A percentile compares a stretch with the other conserved stretches of the same genome.
phyloP scores from a whole-genome alignment of 2,797 vertebrate genomes.

The Ceryle rudis region DNA sequence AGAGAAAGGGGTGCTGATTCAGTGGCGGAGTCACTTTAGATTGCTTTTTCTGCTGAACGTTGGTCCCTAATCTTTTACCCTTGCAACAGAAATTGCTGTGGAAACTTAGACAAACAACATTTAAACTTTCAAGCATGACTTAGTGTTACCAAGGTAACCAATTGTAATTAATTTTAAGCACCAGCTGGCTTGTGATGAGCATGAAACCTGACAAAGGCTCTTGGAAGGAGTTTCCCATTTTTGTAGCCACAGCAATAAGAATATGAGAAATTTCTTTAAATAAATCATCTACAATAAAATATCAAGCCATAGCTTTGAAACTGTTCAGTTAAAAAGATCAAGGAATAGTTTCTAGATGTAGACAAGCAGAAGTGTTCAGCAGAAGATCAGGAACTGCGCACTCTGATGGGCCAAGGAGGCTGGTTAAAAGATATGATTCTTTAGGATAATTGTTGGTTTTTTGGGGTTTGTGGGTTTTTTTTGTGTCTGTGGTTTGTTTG shows the following conservation, averaged over 20 bases:
- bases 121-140: slow-evolving; percentile 60
- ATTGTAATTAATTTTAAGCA: slow-evolving; percentile 77
- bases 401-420: neutral
- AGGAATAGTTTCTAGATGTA: neutral
- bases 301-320: neutral
- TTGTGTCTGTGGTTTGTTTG: neutral
- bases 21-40: neutral
- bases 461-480: neutral
- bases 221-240: slow-evolving; percentile 38
- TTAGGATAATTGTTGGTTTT: neutral
- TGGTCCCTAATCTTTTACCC: neutral
- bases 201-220: slow-evolving; percentile 62
- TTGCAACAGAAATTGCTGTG: slow-evolving; percentile 34
- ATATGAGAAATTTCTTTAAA: neutral
- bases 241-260: neutral
- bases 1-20: neutral
- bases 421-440: neutral
- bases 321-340: neutral
- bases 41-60: neutral
- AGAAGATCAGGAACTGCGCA: neutral
- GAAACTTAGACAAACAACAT: slow-evolving; percentile 53
- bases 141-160: slow-evolving; percentile 74
- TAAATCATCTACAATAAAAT: neutral
- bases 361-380: neutral
- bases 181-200: slow-evolving; percentile 71